Base-by-base conservation (phyloP, 2,888 invertebrate genomes). In the Xestia sexstrigata region DNA sequence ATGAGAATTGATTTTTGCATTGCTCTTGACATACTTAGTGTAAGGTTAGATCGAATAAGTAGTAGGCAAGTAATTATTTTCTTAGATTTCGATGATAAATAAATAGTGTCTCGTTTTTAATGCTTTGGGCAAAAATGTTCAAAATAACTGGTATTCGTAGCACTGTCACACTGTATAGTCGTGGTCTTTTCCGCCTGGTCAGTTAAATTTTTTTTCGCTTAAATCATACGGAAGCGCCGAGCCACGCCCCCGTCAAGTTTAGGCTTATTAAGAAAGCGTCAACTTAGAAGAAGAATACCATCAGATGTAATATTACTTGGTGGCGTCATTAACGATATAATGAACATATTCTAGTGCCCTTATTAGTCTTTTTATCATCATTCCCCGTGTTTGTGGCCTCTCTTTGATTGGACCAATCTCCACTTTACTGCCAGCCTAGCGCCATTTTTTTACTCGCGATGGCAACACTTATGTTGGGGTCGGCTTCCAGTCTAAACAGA, bases 1-100 rank as follows among this genome's bases (percentile, higher is more conserved):
- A 58, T 20, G 60, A 23, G 30, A 13, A 72, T 60, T 73, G 49
- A 80, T 78, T 55, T 52, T 55, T 68, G 45, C 17, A 23, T 35
- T 45, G 52, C 20, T 49, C 39, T 66, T 78, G 49, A 58, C 15
- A 42, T 63, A 7, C 13, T 70, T n/a, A n/a, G n/a, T 17, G 47
- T 20, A n/a, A 47, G 26, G 42, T 26, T 52, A 26, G 30, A 30
- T 67, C 15, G n/a, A 58, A 15, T 15, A 65, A 39, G 42, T 23
- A 35, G n/a, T 47, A 26, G 0, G 7, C n/a, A 35, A 47, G 15
- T 8, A 39, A 20, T 72, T 35, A 47, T 5, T 42, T 39, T 11
- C 20, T 11, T 9, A 17, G 39, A 68, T 72, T n/a, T 45, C 5
- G 1, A 15, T 58, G 6, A 3, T 35, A 30, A 45, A 3, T 35